phyloP scores from a whole-genome alignment of 2,797 vertebrate genomes.

The Zalophus californianus region DNA sequence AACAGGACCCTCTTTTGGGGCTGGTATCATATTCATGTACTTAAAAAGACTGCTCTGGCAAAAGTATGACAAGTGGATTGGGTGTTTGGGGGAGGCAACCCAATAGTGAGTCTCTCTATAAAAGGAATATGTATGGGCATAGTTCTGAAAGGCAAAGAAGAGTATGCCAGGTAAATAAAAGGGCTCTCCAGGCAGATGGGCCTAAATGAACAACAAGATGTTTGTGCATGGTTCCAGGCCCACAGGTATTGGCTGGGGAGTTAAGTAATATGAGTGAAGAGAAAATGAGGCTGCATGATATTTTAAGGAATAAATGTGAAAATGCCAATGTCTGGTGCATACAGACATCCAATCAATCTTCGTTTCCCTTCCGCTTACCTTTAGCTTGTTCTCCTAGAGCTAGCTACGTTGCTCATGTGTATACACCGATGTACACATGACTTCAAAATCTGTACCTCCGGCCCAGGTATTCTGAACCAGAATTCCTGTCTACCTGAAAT shows the following conservation, averaged over 20 bases:
- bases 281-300: not conserved
- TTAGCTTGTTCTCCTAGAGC: not conserved
- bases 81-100: not conserved
- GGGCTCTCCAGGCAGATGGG: not conserved
- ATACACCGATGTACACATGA: not conserved
- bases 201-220: not conserved
- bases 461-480: not conserved
- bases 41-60: not conserved
- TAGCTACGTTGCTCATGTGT: not conserved
- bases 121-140: not conserved
- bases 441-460: not conserved
- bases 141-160: not conserved
- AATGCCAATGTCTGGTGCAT: not conserved
- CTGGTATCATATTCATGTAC: not conserved
- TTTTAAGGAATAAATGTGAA: not conserved
- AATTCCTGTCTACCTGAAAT: not conserved
- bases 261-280: not conserved
- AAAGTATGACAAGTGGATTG: not conserved
- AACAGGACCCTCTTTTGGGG: not conserved
- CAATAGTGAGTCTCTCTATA: not conserved
- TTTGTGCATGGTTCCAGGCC: not conserved
- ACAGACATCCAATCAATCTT: rapidly evolving
- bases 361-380: not conserved
- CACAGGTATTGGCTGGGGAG: not conserved
- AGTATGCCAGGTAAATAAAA: not conserved